These are phyloP conservation scores for Paratrypauchen microcephalus DNA, from an alignment of 2,797 vertebrate species.

Conservation along the genomic window DNA sequence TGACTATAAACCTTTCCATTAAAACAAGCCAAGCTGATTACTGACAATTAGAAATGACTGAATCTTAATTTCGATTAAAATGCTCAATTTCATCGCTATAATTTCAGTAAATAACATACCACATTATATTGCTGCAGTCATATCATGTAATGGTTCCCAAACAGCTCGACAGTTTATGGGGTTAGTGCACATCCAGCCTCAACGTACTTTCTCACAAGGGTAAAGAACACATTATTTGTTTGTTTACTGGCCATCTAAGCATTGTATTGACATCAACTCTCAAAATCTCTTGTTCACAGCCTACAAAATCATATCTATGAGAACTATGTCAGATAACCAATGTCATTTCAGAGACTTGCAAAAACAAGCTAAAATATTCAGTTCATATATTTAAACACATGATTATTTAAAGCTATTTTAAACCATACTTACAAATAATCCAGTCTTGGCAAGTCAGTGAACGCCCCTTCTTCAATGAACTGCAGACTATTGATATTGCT, in stretches of 20 bases:
- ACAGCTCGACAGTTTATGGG: not conserved
- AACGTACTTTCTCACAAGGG: not conserved
- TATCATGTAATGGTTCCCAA: not conserved
- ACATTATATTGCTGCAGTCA: no score
- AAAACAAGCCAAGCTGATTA: not conserved
- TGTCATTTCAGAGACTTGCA: not conserved
- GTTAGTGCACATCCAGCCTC: not conserved
- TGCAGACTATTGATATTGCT: conserved; percentile 86
- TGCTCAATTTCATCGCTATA: no score
- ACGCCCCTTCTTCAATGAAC: conserved; percentile 83
- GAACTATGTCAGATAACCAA: not conserved
- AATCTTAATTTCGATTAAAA: not conserved
- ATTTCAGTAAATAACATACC: no score
- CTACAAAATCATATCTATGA: not conserved
- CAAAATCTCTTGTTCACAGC: not conserved
- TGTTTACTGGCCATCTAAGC: not conserved
- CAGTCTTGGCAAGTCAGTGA: conserved; percentile 87
- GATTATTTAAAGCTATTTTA: not conserved
- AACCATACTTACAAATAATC: conserved; percentile 85
- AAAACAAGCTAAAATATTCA: conserved; percentile 9
- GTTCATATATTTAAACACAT: not conserved
- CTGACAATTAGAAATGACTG: not conserved
- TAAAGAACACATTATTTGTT: not conserved
- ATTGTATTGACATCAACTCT: not conserved
- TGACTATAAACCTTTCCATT: not conserved